These are phyloP conservation scores for Lepidotrigona ventralis DNA, from an alignment of 1,140 invertebrate genomes.

Conservation along the genomic window DNA sequence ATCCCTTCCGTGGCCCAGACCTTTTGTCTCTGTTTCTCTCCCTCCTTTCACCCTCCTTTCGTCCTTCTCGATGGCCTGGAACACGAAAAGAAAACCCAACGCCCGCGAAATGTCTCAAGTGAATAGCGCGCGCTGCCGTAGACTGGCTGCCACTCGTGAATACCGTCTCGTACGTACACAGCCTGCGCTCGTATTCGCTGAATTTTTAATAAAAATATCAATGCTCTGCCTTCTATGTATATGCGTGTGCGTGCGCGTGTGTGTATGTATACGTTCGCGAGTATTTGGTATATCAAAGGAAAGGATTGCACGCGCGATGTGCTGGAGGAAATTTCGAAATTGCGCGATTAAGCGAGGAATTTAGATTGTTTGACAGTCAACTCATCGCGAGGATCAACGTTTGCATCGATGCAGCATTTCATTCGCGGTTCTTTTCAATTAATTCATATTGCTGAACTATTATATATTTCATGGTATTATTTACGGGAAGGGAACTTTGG, in stretches of 20 bases:
- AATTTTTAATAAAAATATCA: constrained; percentile 61
- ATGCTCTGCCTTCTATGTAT: background rate
- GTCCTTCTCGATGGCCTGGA: constrained; percentile 34
- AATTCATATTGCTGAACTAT: too few relatives aligned
- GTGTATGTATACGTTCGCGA: too few relatives aligned
- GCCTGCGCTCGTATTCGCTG: constrained; percentile 42
- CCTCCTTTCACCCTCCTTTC: background rate
- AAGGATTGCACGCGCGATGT: background rate
- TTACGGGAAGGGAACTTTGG: too few relatives aligned
- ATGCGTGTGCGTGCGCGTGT: background rate
- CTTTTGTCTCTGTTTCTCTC: background rate
- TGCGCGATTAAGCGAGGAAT: background rate
- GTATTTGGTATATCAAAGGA: background rate
- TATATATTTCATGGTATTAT: too few relatives aligned
- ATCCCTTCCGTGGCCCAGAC: background rate
- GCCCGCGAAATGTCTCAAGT: constrained; percentile 61
- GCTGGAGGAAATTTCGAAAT: background rate
- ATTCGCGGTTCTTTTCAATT: too few relatives aligned
- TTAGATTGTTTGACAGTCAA: background rate
- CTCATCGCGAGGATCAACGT: too few relatives aligned
- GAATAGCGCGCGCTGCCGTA: constrained; percentile 57
- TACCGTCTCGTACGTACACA: constrained; percentile 46
- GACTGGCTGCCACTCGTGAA: constrained; percentile 55
- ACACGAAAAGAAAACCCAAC: constrained; percentile 53
- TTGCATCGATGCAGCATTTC: too few relatives aligned